Percentiles rank a stretch among this genome's conserved stretches.
These are phyloP conservation scores for Calosoma granatense DNA, from an alignment of 1,140 invertebrate genomes.

Conservation along the genomic window DNA sequence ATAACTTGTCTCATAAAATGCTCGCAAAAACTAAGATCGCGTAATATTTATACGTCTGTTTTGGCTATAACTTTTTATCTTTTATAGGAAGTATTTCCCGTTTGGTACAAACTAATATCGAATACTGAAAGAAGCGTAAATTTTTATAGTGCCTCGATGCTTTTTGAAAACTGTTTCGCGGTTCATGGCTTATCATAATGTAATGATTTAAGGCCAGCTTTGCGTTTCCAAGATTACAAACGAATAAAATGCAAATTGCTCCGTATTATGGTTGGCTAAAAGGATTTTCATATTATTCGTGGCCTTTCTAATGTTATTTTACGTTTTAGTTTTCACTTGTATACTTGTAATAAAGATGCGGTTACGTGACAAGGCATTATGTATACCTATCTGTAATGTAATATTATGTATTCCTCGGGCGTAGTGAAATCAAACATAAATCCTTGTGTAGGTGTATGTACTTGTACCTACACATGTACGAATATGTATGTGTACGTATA, in stretches of 20 bases:
- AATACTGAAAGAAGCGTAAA: neutral
- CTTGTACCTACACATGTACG: no score
- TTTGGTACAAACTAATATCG: neutral
- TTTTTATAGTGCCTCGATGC: neutral
- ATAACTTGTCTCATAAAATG: neutral
- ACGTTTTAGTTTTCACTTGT: no score
- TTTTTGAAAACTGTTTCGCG: neutral
- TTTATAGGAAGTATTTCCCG: neutral
- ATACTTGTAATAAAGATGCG: neutral
- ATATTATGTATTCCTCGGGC: no score
- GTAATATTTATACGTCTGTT: neutral
- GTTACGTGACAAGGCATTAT: neutral
- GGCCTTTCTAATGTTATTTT: neutral
- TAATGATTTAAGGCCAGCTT: neutral
- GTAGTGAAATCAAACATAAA: no score
- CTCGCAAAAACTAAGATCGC: neutral
- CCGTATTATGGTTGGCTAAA: neutral
- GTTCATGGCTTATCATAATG: neutral
- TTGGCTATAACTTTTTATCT: neutral
- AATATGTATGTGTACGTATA: no score
- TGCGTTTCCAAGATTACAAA: neutral
- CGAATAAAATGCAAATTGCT: slow-evolving; percentile 7
- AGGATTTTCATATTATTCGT: neutral
- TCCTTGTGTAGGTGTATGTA: no score
- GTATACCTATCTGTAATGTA: no score